Percentiles rank a stretch among this genome's conserved stretches.
These are phyloP conservation scores for Xanthia togata DNA, from an alignment of 2,888 invertebrate genomes.

Conservation along the genomic window DNA sequence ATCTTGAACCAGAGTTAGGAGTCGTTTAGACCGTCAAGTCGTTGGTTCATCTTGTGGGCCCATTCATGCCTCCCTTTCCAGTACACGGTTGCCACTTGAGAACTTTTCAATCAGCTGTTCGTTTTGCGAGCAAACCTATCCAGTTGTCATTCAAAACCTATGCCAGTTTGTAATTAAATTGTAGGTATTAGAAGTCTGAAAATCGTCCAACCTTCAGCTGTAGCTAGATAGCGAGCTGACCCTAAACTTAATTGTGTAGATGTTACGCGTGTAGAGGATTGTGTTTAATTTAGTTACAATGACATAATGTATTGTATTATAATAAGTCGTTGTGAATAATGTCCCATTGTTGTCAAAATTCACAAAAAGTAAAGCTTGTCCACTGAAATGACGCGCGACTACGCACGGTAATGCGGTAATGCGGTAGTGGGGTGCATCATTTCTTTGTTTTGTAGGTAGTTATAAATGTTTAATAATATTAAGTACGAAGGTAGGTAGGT, in stretches of 20 bases:
- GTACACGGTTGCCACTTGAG: not conserved
- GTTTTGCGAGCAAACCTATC: not conserved
- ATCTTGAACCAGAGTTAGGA: not conserved
- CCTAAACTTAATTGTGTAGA: not conserved
- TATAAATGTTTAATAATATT: too few species aligned
- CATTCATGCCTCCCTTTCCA: too few species aligned
- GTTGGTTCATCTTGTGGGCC: not conserved
- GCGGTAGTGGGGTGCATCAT: too few species aligned
- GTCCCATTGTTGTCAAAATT: slow-evolving; percentile 7
- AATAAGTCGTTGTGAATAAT: slow-evolving; percentile 18
- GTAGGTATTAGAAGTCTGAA: not conserved
- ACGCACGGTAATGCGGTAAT: too few species aligned
- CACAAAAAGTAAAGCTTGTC: not conserved
- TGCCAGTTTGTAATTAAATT: not conserved
- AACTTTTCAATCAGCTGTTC: not conserved
- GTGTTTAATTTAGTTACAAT: not conserved
- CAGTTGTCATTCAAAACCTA: too few species aligned
- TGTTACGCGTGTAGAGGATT: not conserved
- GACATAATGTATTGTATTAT: not conserved
- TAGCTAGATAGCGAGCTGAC: not conserved
- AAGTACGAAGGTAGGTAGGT: too few species aligned
- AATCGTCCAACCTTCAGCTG: not conserved
- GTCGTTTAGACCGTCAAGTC: not conserved
- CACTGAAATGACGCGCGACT: too few species aligned
- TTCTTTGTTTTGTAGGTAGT: too few species aligned